phyloP scores from a whole-genome alignment of 1,140 invertebrate species.

The Pogonus chalceus region DNA sequence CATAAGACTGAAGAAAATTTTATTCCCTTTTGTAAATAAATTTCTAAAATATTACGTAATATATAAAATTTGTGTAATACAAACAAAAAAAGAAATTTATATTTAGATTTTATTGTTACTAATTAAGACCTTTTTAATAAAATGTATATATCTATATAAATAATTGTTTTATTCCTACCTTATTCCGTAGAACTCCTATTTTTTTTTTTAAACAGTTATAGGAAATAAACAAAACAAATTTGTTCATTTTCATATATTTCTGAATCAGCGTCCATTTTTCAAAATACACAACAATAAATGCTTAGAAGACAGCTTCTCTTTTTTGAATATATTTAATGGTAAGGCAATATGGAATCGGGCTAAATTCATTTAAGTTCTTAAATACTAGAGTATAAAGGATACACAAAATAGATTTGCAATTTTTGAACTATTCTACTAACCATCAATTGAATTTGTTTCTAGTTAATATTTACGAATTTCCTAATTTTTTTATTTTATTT shows the following conservation, averaged over 20 bases:
- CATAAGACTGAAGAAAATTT: not conserved
- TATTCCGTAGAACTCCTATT: too few species aligned
- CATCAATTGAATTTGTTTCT: not conserved
- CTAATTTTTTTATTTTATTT: too few species aligned
- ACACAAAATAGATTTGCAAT: constrained; percentile 5
- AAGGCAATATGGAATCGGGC: constrained; percentile 4
- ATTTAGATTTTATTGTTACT: too few species aligned
- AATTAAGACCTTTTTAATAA: too few species aligned
- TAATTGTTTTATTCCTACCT: too few species aligned
- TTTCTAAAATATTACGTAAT: not conserved
- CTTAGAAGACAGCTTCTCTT: not conserved
- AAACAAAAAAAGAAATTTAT: too few species aligned
- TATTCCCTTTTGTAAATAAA: not conserved
- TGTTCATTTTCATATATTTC: too few species aligned
- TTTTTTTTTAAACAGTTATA: too few species aligned
- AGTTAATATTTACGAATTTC: too few species aligned
- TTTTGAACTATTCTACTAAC: not conserved
- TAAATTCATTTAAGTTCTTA: not conserved
- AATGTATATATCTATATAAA: too few species aligned
- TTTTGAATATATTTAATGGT: not conserved
- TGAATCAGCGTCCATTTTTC: constrained; percentile 3
- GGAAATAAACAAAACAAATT: too few species aligned
- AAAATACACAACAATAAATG: constrained; percentile 5
- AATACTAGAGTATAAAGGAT: constrained; percentile 1
- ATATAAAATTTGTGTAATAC: too few species aligned